These are phyloP conservation scores for Malthinus flaveolus DNA, from an alignment of 2,888 invertebrate genomes.

Conservation along the genomic window DNA sequence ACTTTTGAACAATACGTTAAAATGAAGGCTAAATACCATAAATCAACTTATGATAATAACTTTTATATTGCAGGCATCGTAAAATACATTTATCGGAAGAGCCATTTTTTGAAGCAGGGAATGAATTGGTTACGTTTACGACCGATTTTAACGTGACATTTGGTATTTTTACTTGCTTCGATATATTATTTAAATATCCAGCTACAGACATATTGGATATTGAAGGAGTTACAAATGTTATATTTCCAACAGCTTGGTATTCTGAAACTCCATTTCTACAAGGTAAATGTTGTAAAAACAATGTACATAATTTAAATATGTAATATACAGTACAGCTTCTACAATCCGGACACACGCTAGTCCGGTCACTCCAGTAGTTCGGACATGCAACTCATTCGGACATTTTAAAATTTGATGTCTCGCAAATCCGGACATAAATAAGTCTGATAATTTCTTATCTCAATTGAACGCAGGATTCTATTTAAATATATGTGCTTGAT, in stretches of 20 bases:
- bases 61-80: conserved; percentile 44
- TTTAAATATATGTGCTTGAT: too few relatives aligned
- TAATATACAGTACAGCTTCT: too few relatives aligned
- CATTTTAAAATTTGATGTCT: too few relatives aligned
- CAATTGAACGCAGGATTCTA: too few relatives aligned
- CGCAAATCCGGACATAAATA: too few relatives aligned
- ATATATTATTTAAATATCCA: conserved; percentile 76
- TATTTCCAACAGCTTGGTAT: conserved; percentile 79
- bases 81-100: conserved; percentile 54
- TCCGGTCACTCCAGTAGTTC: too few relatives aligned
- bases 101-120: conserved; percentile 52
- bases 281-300: conserved; percentile 51
- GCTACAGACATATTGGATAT: conserved; percentile 55
- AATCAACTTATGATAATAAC: not conserved
- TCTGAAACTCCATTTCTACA: conserved; percentile 79
- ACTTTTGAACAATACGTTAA: not conserved
- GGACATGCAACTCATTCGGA: too few relatives aligned
- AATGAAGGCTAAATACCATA: too few relatives aligned
- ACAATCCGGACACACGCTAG: too few relatives aligned
- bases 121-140: conserved; percentile 63
- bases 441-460: too few relatives aligned
- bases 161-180: conserved; percentile 82
- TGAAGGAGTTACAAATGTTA: conserved; percentile 58
- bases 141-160: conserved; percentile 83
- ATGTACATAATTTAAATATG: not conserved